Evolutionary conservation across 2,888 invertebrate species (phyloP).

Genomic region (Psylliodes chrysocephalus): DNA sequence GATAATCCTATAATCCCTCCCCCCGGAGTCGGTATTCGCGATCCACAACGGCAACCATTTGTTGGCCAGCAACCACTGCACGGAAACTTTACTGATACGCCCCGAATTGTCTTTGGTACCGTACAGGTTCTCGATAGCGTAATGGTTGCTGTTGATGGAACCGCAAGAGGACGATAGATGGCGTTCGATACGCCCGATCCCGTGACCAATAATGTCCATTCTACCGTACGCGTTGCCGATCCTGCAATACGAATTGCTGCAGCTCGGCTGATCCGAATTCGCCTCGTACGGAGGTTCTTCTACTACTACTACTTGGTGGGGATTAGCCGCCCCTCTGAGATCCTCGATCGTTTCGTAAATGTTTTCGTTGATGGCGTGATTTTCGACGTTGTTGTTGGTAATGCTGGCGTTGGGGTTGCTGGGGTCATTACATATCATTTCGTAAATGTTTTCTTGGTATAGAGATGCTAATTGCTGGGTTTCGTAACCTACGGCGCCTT

Average conservation of each 20-base stretch:
- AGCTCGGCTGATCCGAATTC: slow-evolving; percentile 51
- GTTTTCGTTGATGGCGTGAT: slow-evolving; percentile 61
- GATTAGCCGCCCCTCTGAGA: slow-evolving; percentile 56
- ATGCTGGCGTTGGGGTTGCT: slow-evolving; percentile 55
- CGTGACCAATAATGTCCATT: slow-evolving; percentile 67
- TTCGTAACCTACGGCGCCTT: slow-evolving; percentile 67
- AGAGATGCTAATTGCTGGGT: slow-evolving; percentile 36
- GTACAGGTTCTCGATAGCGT: slow-evolving; percentile 64
- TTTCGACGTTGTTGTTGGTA: slow-evolving; percentile 50
- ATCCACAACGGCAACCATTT: slow-evolving; percentile 75
- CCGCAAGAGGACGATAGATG: slow-evolving; percentile 76
- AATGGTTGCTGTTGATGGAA: slow-evolving; percentile 65
- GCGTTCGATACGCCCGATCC: slow-evolving; percentile 68
- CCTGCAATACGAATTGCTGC: slow-evolving; percentile 61
- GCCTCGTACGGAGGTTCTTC: slow-evolving; percentile 53
- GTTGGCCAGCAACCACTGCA: slow-evolving; percentile 75
- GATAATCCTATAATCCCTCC: slow-evolving; percentile 59
- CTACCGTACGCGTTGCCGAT: slow-evolving; percentile 66
- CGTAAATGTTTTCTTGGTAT: slow-evolving; percentile 68
- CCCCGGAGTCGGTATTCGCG: slow-evolving; percentile 66
- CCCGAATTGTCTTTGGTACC: slow-evolving; percentile 59
- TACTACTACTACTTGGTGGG: slow-evolving; percentile 36
- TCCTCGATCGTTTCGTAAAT: slow-evolving; percentile 69
- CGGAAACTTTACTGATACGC: slow-evolving; percentile 70
- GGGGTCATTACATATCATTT: slow-evolving; percentile 65